Base-by-base conservation (phyloP, 2,888 invertebrate genomes). In the Ptychoptera contaminata region DNA sequence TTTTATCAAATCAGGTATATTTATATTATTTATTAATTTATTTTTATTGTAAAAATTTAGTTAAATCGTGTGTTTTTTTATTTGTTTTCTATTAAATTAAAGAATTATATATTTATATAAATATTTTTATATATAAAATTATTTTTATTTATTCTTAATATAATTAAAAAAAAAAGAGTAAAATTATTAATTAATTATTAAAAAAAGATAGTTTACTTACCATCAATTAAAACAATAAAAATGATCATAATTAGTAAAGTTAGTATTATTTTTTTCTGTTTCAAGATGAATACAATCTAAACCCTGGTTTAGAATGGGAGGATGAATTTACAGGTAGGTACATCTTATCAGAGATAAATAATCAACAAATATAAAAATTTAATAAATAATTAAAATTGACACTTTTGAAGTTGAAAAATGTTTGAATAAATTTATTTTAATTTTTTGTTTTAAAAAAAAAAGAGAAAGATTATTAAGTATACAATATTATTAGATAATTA, bases 271-370 rank as follows among this genome's bases (percentile, higher is more conserved):
- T 48, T 39, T 51, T 48, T 70, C 72, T 61, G 62, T 79, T 82
- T 85, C 83, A 87, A 91, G 91, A 91, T 81, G 91, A 91, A 79
- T 91, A 91, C 88, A 90, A 91, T 90, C 88, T 91, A 82, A 90
- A 90, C 82, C 90, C 90, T 80, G 88, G 88, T 86, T 90, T 92
- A 90, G 92, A 92, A 77, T 92, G 92, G 92, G 92, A 92, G 82
- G 92, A 92, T 87, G 92, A 92, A 77, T 92, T 92, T 76, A 88
- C 91, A 92, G 91, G 92, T 92, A 92, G 88, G 91, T 64, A 42
- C 32, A 15, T 42, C 42, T 42, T 84, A 75, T 69, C 65, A 69
- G 54, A 66, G 67, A n/a, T n/a, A n/a, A n/a, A 11, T 11, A 32
- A 62, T 68, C 37, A 16, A 10, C 2, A 14, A 37, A 37, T 9